Evolutionary conservation across 2,888 invertebrate genomes (phyloP).

Genomic region (Merodon equestris): DNA sequence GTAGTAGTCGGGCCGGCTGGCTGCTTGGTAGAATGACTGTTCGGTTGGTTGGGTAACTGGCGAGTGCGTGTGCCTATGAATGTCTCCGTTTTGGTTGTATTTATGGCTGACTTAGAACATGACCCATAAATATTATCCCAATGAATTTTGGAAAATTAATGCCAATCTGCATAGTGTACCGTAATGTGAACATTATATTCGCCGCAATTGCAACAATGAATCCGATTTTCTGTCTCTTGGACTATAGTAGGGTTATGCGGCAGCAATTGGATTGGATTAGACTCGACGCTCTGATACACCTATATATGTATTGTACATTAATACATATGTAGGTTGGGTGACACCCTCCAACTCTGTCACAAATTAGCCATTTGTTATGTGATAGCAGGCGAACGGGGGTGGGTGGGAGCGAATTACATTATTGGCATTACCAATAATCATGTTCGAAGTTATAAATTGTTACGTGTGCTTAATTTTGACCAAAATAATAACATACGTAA

Average conservation of each 20-base stretch:
- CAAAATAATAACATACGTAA: slow-evolving; percentile 71
- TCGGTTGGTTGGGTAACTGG: no score
- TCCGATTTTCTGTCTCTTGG: slow-evolving; percentile 58
- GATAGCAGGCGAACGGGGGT: slow-evolving; percentile 1
- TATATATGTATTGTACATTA: slow-evolving; percentile 25
- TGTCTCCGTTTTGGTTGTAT: slow-evolving; percentile 61
- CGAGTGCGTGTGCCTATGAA: slow-evolving; percentile 16
- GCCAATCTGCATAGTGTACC: slow-evolving; percentile 69
- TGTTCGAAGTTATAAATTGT: slow-evolving; percentile 71
- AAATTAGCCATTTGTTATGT: slow-evolving; percentile 60
- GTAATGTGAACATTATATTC: slow-evolving; percentile 67
- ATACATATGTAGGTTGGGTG: slow-evolving; percentile 5
- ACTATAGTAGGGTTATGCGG: slow-evolving; percentile 49
- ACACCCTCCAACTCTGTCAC: slow-evolving; percentile 7
- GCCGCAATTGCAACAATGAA: slow-evolving; percentile 69
- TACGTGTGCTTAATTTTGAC: slow-evolving; percentile 70
- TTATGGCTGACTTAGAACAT: slow-evolving; percentile 68
- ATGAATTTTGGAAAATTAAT: slow-evolving; percentile 69
- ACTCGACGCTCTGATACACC: slow-evolving; percentile 6
- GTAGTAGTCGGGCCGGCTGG: not conserved
- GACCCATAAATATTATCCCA: slow-evolving; percentile 64
- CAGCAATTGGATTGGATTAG: slow-evolving; percentile 58
- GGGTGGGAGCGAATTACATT: slow-evolving; percentile 41
- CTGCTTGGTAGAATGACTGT: no score
- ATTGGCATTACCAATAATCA: slow-evolving; percentile 68